Base-by-base conservation (phyloP, 2,888 invertebrate genomes). In the Physocephala rufipes region DNA sequence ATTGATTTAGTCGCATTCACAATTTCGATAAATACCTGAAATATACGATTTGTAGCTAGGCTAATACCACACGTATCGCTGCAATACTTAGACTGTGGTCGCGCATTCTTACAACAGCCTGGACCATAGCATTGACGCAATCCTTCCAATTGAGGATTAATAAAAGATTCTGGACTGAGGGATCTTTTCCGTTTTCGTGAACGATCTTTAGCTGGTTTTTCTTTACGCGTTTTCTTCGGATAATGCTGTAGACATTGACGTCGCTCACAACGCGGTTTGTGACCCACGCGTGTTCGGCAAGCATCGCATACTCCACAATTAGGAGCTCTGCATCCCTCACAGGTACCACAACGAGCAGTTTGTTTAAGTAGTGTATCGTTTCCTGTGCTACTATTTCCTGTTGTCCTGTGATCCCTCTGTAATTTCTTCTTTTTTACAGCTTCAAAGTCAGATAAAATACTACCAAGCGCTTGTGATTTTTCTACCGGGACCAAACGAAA, bases 121-220 rank as follows among this genome's bases (percentile, higher is more conserved):
- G 97, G 97, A 0, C 98, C 98, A 82, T 93, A 93, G 84, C 99
- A 99, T 81, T 99, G 98, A 1, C 93, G 87, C 0, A 92, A 88
- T 49, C 89, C 89, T 15, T 88, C 86, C 0, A 91, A 88, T 88
- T 91, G 28, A 84, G 86, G 86, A 78, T 86, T 84, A 2, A 83
- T 78, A 68, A 81, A 82, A 4, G 82, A 68, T 55, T 86, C 86
- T 0, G 86, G 86, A 63, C 84, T 85, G 0, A 78, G 74, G 0
- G 84, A 81, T 16, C 84, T 78, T 61, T 81, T 79, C 1, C 82
- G 77, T 74, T 84, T 84, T n/a, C 75, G 75, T 2, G 79, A 78
- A 2, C 83, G 80, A 24, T 81, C 81, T 65, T 81, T 81, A 0
- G 75, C 19, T 2, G 76, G 77, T 49, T 82, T 84, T 2, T 82